Evolutionary conservation across 2,797 vertebrate genomes (phyloP), one percentile per base, ranked within the genome.

Genomic region (Zalophus californianus): DNA sequence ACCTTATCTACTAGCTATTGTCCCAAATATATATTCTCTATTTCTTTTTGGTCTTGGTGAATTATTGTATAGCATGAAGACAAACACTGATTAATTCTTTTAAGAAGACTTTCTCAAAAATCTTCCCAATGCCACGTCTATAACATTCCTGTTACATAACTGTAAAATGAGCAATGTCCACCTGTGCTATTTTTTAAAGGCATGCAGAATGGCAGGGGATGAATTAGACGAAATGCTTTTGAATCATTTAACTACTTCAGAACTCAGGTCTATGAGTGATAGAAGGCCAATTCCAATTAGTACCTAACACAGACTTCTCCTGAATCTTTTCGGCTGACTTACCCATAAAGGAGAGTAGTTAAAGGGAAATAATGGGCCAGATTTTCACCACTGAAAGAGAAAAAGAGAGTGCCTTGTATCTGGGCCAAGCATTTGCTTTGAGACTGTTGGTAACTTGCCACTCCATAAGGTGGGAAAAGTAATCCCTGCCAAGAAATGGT

Each of bases 391-490:
- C 0, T 89, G 77, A 82, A 38, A 44, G 21, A 93, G 79, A 91
- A 54, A 64, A 62, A 66, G 68, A 95, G 9, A 75, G 35, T 23
- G 44, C 48, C 73, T 70, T 91, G 58, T 85, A 25, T 72, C 41
- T 87, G 41, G 20, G 58, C 87, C 80, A 97, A 97, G 14, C 54
- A 9, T 91, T 96, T 93, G 66, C 91, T 96, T 96, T 92, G 38
- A 92, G 92, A 89, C n/a, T 86, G 10, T 96, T 97, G 91, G 84
- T 95, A 95, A 96, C 79, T 91, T 97, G 93, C 83, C 83, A 75
- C 35, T 66, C 29, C 75, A 87, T 82, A 96, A 95, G 83, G 90
- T 95, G 64, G 58, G n/a, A 86, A 91, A 92, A 87, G 15, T n/a
- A 32, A 18, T 44, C 6, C 73, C 44, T 96, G 96, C 89, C 96